phyloP scores from a whole-genome alignment of 2,888 invertebrate genomes.

The Ethmia dodecea region DNA sequence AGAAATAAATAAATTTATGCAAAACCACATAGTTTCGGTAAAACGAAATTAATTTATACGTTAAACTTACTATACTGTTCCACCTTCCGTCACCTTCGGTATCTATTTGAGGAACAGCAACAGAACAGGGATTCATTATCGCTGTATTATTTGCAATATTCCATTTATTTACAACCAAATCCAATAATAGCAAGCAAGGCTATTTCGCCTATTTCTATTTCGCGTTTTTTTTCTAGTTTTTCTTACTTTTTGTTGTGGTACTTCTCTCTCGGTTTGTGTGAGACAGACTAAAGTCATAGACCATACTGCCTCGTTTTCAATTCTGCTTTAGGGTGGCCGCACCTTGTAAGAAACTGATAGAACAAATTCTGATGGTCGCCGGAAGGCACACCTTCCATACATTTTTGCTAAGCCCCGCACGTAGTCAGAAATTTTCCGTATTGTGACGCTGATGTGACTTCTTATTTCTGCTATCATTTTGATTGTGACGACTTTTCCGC shows the following conservation, averaged over 20 bases:
- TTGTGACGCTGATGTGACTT: no score
- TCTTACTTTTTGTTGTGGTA: neutral
- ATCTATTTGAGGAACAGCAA: conserved; percentile 85
- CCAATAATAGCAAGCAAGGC: conserved; percentile 21
- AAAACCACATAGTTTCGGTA: conserved; percentile 19
- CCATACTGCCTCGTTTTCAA: no score
- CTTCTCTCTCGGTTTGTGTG: neutral
- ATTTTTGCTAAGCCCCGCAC: no score
- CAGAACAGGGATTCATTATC: conserved; percentile 84
- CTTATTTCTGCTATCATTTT: no score
- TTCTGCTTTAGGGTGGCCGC: no score
- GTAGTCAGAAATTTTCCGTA: no score
- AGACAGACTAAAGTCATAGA: no score
- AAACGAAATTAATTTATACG: neutral
- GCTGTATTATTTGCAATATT: neutral
- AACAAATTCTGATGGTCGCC: no score
- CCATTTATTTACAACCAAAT: conserved; percentile 1
- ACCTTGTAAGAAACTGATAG: no score
- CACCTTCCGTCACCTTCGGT: conserved; percentile 91
- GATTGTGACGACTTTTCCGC: no score
- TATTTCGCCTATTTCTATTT: conserved; percentile 21
- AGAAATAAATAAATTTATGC: conserved; percentile 3
- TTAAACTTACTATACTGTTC: conserved; percentile 82
- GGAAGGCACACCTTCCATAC: no score
- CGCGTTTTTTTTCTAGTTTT: neutral